Evolutionary conservation across 2,888 invertebrate species (phyloP), one percentile per base, ranked within the genome.

Genomic region (Caenorhabditis wallacei): DNA sequence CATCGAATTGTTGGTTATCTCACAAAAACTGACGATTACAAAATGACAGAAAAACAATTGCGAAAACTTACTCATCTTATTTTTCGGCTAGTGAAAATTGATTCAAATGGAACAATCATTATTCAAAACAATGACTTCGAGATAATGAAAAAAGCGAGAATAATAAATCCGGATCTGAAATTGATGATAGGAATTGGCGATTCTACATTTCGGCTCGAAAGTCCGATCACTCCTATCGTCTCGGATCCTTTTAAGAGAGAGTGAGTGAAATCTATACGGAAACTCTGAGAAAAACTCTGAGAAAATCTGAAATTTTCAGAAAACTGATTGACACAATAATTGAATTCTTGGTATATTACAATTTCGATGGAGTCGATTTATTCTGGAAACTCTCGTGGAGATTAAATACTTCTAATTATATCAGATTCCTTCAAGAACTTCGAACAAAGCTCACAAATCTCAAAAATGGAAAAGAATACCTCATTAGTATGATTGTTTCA

Each of bases 401-500:
- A 16, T 10, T 2, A 16, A 40, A 13, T 11, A 2, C 40, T 10
- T 11, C 16, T 5, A 40, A 40, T 16, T 40, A 40, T 30, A 8
- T 86, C 1, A 51, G 48, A 11, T 61, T 87, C 0, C 20, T 85
- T 40, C 40, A 72, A 43, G 80, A 87, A 22, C 24, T 87, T 24
- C 43, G 85, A 3, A 76, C 82, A 24, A 46, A 70, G 16, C 57
- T 87, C 43, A 56, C 61, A 22, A 40, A 26, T 2, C 22, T 85
- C n/a, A n/a, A n/a, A n/a, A n/a, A n/a, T 30, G 75, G 13, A 8
- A 46, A 59, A 1, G 40, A 59, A 0, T 86, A 80, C 22, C 11
- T 82, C 1, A 61, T 88, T 11, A 40, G 40, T 40, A 8, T 40
- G 16, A 20, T 78, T 84, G 1, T 51, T 87, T 13, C 86, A 87